Conservation (phyloP, 1,140 invertebrate species). For the Bombus sylvicola region DNA sequence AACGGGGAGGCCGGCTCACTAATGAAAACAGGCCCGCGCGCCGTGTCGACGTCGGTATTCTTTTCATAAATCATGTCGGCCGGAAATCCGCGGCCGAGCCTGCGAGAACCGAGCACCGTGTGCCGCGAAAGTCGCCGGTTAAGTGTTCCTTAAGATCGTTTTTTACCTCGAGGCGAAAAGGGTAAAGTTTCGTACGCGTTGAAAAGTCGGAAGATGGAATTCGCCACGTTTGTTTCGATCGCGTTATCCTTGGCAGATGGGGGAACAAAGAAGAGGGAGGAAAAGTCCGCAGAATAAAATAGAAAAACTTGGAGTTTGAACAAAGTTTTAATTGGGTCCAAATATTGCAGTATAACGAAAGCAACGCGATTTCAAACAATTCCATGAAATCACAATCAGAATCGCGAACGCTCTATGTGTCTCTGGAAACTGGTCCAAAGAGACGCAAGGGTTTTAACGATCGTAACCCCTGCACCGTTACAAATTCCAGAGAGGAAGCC, state of each 20-base stretch:
- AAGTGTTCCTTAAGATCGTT: neutral
- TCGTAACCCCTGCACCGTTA: slow-evolving; percentile 17
- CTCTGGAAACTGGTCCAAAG: slow-evolving; percentile 7
- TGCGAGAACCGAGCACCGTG: neutral
- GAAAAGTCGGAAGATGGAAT: neutral
- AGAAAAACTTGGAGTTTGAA: neutral
- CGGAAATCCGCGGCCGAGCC: slow-evolving; percentile 45
- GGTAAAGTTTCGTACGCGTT: neutral
- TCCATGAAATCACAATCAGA: neutral
- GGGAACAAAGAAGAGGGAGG: too few relatives aligned
- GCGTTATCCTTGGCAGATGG: neutral
- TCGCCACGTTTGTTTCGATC: neutral
- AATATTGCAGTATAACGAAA: neutral
- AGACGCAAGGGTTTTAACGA: slow-evolving; percentile 37
- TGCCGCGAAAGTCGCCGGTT: neutral
- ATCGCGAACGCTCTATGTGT: neutral
- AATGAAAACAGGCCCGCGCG: slow-evolving; percentile 64
- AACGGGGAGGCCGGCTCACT: slow-evolving; percentile 52
- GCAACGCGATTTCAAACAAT: slow-evolving; percentile 10
- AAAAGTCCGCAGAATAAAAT: neutral
- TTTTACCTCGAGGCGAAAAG: neutral
- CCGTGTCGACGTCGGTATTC: slow-evolving; percentile 39
- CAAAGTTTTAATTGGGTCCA: neutral
- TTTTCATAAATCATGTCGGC: slow-evolving; percentile 65
- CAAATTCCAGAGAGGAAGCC: slow-evolving; percentile 35